Evolutionary conservation across 2,888 invertebrate genomes (phyloP), one percentile per base, ranked within the genome.

Genomic region (Agrochola lota): DNA sequence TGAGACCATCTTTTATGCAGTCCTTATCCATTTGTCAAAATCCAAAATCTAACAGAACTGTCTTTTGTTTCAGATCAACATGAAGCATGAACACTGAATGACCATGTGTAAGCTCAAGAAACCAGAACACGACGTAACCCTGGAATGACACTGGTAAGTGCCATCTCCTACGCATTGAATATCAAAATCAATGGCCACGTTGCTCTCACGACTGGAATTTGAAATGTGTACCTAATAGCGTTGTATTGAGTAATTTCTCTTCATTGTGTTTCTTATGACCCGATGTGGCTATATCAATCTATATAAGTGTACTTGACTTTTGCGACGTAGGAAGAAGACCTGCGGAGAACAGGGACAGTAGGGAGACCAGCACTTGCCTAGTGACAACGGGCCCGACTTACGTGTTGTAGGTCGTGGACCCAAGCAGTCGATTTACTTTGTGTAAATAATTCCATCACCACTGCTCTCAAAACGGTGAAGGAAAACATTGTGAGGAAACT

Each of bases 61-160:
- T 46, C 62, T 87, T 80, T 94, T 95, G 92, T 95, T 96, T n/a
- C 94, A 96, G 96, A 92, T 93, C 88, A 87, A 26, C 60, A 80
- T 79, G 84, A 79, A 85, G 79, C 70, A 80, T 75, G 77, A 81
- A 66, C 78, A 80, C 76, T 87, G 80, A 90, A 74, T 83, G 82
- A 91, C 80, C 87, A 94, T 92, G 93, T 88, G 90, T 90, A 91
- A 88, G 85, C 83, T 91, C 78, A 91, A 93, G 88, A 89, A 79
- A 84, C 7, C 64, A 76, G 74, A 62, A 77, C 67, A 69, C 71
- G 64, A 71, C 20, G 30, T 70, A 67, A 74, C 68, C 85, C 80
- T 89, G 88, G 86, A 82, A 89, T 89, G 89, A 88, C 74, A 74
- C 73, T 77, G 78, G 88, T 88, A 75, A 79, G 81, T 76, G 63